Evolutionary conservation across 2,888 invertebrate species (phyloP), one percentile per base, ranked within the genome.

Genomic region (Ichneumoninae sp.): DNA sequence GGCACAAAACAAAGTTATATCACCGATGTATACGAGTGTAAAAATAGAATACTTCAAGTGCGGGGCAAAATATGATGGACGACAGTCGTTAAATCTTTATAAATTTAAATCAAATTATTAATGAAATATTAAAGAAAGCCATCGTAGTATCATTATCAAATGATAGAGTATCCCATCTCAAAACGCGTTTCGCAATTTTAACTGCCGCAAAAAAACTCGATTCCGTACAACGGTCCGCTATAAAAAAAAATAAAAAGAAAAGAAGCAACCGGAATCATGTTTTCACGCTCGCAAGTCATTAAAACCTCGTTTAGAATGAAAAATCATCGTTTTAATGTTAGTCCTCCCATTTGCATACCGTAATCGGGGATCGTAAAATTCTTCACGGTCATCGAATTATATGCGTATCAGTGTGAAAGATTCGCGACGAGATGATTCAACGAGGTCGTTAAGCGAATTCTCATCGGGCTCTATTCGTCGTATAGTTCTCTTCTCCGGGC

Each of bases 321-420:
- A 33, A 52, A 76, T 68, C 22, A 76, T 50, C 16, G 50, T 22
- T 8, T 22, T 26, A 22, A 57, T 26, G 57, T 57, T 4, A 57
- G 13, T 13, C 44, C 44, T 4, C 44, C 44, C 57, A 26, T 26
- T 22, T 30, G 52, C 40, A 80, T 66, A 44, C 13, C 30, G 7
- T 26, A 54, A 68, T 57, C 66, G 19, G 54, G 13, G 19, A 57
- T 47, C 80, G 13, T 44, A 22, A 47, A 66, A 50, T 66, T 76
- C 76, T 76, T 57, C 57, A 13, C 44, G 77, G 47, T 60, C 44
- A 47, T 60, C 57, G 40, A 54, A 66, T 75, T 54, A 76, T 76
- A 26, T 57, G 57, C 57, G 22, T 26, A 57, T 57, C 57, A 22
- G 22, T 22, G 26, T 22, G 57, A 4, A 13, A 57, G 26, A 57